Evolutionary conservation across 2,113 vertebrate genomes (phyloP).

Genomic region (Oreotrochilus melanogaster): DNA sequence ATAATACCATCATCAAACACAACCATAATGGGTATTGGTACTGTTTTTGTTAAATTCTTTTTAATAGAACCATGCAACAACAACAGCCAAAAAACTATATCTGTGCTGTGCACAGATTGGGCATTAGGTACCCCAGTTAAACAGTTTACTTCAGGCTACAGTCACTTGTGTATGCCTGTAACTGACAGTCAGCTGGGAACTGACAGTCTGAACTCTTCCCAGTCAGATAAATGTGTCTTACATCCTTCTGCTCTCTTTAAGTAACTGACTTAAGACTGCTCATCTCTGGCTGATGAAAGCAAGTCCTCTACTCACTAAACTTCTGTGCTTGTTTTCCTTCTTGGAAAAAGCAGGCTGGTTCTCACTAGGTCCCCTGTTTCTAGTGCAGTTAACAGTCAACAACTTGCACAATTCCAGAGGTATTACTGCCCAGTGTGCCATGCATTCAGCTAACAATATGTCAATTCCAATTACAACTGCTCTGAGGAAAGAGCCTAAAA

Average conservation of each 20-base stretch:
- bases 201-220: background rate
- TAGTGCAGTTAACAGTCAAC: background rate
- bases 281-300: background rate
- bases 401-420: background rate
- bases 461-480: conserved; percentile 31
- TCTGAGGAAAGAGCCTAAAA: background rate
- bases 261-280: background rate
- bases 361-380: background rate
- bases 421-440: background rate
- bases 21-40: background rate
- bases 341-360: background rate
- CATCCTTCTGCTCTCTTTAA: background rate
- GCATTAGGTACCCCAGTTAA: background rate
- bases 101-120: background rate
- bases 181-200: background rate
- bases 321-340: background rate
- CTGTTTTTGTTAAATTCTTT: background rate
- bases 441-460: background rate
- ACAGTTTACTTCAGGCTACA: background rate
- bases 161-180: background rate
- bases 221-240: background rate
- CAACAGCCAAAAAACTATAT: background rate
- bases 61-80: background rate
- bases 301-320: background rate
- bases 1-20: background rate